Conservation (phyloP, 2,888 invertebrate genomes). For the Pristionchus exspectatus region DNA sequence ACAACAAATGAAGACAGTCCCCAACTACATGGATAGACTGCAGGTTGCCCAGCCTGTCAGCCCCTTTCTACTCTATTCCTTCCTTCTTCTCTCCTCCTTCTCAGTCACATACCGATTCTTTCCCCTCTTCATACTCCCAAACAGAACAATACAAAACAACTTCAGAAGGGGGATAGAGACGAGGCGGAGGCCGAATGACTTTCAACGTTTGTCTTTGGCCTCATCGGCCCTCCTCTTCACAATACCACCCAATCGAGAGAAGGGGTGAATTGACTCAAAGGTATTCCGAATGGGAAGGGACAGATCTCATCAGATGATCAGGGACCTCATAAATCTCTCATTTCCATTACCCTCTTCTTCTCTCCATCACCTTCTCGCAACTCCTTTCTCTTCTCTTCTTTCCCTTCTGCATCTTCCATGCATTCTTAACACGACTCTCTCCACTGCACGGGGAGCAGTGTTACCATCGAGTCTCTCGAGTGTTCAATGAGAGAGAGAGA, state of each 20-base stretch:
- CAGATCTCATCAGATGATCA: constrained; percentile 16
- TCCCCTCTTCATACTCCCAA: constrained; percentile 18
- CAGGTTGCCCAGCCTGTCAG: background rate
- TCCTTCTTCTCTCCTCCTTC: constrained; percentile 13
- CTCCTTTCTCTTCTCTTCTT: background rate
- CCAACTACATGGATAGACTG: background rate
- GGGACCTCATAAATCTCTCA: constrained; percentile 34
- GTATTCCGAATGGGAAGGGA: constrained; percentile 28
- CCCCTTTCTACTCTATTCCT: background rate
- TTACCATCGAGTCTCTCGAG: constrained; percentile 4
- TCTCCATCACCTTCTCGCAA: background rate
- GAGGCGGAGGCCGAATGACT: background rate
- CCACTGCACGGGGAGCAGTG: background rate
- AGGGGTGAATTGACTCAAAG: background rate
- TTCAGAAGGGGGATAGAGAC: constrained; percentile 6
- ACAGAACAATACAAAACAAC: constrained; percentile 44
- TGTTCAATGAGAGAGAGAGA: background rate
- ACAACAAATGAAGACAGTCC: background rate
- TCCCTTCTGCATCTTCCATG: constrained; percentile 16
- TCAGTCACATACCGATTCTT: constrained; percentile 9
- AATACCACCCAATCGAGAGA: background rate
- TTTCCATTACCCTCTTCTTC: background rate
- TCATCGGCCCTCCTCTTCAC: constrained; percentile 32
- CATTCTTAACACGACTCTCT: constrained; percentile 40
- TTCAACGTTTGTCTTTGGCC: constrained; percentile 18